Base-by-base conservation (phyloP, 2,113 vertebrate species). In the Triplophysa tibetana region DNA sequence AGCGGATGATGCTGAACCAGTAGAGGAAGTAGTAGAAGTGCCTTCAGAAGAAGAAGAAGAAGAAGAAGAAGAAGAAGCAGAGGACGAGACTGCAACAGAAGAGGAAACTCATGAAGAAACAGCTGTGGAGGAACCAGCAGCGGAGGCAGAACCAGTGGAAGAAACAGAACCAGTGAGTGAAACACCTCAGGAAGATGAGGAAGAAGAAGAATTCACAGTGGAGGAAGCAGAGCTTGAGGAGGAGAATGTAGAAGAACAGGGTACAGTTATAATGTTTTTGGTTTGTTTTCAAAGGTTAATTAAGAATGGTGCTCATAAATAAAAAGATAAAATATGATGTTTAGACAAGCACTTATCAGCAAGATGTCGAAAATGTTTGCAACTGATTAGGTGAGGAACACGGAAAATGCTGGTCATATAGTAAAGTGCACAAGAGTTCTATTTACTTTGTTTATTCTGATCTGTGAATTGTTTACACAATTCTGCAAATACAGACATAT, bases 11-110 rank as follows among this genome's bases (percentile, higher is more conserved):
- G 2, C 0, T 43, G 63, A 0, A 11, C 56, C 24, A 10, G 68
- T 82, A 73, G 86, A 86, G 43, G 43, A 45, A 45, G 43, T 11
- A 45, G 43, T 45, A 6, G 33, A 38, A 38, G 33, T 38, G 33
- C 33, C 33, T 38, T 12, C 43, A 45, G 43, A 11, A 45, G 43
- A 43, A 10, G 41, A 43, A 43, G 41, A 43, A 7, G 41, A 10
- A 61, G 90, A 92, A 91, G 91, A 88, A 19, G 93, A 11, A 2
- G 67, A 63, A 74, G 82, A 23, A 72, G 70, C 8, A 43, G 4
- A 33, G 3, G 64, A 63, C 6, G 63, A 66, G 8, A 16, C 24
- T 10, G 29, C 73, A 3, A 16, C 24, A 12, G 29, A 73, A 3
- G 65, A 67, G 9, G 70, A 24, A 2, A 64, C 26, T 4, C 45